Conservation (phyloP, 2,113 vertebrate species). For the Thunnus thynnus region DNA sequence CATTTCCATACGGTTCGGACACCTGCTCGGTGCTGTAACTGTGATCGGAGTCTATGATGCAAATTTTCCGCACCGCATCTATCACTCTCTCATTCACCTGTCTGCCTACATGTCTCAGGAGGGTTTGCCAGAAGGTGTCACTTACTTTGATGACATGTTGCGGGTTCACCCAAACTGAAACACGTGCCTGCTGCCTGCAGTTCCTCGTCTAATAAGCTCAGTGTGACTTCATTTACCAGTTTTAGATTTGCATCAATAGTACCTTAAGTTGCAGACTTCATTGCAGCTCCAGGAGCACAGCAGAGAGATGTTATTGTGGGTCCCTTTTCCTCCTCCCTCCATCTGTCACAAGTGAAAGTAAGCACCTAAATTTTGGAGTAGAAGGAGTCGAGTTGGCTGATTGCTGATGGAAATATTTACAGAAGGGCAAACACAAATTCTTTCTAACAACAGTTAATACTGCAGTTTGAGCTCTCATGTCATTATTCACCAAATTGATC, state of each 20-base stretch:
- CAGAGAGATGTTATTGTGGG: no score
- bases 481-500: slow-evolving; percentile 18
- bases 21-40: neutral
- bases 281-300: no score
- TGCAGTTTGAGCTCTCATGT: neutral
- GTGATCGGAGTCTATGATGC: neutral
- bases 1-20: neutral
- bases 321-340: no score
- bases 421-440: neutral
- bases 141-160: neutral
- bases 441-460: neutral
- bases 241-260: neutral
- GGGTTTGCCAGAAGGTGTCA: neutral
- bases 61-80: neutral
- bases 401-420: slow-evolving; percentile 5
- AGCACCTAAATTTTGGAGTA: neutral
- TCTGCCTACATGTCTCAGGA: neutral
- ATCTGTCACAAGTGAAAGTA: neutral
- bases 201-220: neutral
- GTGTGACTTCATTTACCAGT: no score
- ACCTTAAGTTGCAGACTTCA: neutral
- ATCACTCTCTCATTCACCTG: neutral
- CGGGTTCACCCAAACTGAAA: neutral
- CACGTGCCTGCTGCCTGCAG: no score
- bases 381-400: neutral